Conservation (phyloP, 1,140 invertebrate genomes). For the Drosophila suzukii region DNA sequence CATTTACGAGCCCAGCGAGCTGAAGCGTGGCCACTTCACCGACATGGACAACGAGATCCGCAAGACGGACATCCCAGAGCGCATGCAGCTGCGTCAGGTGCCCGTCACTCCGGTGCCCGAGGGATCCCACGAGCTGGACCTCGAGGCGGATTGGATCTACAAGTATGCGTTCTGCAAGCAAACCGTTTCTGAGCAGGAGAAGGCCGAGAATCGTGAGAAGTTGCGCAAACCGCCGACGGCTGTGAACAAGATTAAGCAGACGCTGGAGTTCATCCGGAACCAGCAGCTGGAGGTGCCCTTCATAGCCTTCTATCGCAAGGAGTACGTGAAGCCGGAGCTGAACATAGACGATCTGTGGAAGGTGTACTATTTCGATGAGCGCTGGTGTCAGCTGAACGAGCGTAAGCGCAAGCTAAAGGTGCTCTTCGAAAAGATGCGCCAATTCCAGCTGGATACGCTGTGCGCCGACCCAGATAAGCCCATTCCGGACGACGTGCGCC, state of each 20-base stretch:
- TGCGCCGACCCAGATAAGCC: slow-evolving; percentile 93
- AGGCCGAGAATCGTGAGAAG: slow-evolving; percentile 73
- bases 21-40: slow-evolving; percentile 98
- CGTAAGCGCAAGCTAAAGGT: slow-evolving; percentile 93
- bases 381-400: slow-evolving; percentile 96
- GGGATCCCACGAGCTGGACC: slow-evolving; percentile 94
- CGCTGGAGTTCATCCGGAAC: slow-evolving; percentile 98
- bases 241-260: slow-evolving; percentile 95
- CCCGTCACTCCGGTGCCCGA: slow-evolving; percentile 93
- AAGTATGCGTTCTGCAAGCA: slow-evolving; percentile 95
- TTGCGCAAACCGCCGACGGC: slow-evolving; percentile 85
- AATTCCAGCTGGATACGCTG: slow-evolving; percentile 94
- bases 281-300: slow-evolving; percentile 98
- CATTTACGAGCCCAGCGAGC: slow-evolving; percentile 98
- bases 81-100: slow-evolving; percentile 95
- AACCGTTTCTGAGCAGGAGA: slow-evolving; percentile 91
- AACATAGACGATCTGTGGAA: slow-evolving; percentile 99
- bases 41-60: slow-evolving; percentile 97
- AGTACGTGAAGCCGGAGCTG: slow-evolving; percentile 97
- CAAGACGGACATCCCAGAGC: slow-evolving; percentile 94
- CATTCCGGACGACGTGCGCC: slow-evolving; percentile 91
- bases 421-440: slow-evolving; percentile 96
- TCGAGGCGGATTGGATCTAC: slow-evolving; percentile 99
- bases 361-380: slow-evolving; percentile 97
- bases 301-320: slow-evolving; percentile 99